phyloP scores from a whole-genome alignment of 2,888 invertebrate species.

The Amiota minor region DNA sequence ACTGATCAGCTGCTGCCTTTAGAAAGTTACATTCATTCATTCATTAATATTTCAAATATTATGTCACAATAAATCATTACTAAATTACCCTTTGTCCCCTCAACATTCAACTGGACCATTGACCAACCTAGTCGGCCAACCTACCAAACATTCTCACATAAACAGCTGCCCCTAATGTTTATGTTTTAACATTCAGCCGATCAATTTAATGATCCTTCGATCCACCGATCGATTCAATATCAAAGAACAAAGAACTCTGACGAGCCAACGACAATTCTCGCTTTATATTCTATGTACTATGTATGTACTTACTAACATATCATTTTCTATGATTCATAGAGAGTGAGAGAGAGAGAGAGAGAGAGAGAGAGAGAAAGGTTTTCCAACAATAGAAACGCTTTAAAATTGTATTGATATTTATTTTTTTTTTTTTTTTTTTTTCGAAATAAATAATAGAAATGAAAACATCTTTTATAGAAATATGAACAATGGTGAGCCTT shows the following conservation, averaged over 20 bases:
- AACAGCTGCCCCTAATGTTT: conserved; percentile 15
- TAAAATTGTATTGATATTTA: conserved; percentile 29
- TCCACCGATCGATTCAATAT: conserved; percentile 1
- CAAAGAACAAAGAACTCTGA: neutral
- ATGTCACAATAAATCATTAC: conserved; percentile 27
- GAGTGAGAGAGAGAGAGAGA: too few relatives aligned
- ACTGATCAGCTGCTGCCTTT: neutral
- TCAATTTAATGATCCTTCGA: neutral
- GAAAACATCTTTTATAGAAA: neutral
- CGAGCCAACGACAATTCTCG: conserved; percentile 9
- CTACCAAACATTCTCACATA: neutral
- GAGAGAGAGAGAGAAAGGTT: neutral
- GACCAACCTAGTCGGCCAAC: neutral
- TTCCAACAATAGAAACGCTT: conserved; percentile 1
- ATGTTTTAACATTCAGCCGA: neutral
- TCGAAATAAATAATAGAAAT: neutral
- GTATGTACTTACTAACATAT: neutral
- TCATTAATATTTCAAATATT: conserved; percentile 5
- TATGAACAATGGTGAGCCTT: neutral
- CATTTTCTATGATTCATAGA: too few relatives aligned
- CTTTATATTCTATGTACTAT: neutral
- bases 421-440: too few relatives aligned
- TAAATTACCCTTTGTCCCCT: conserved; percentile 9
- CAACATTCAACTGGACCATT: neutral
- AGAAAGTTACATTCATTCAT: neutral